Conservation (phyloP, 1,140 invertebrate genomes). For the Hydropsyche tenuis region DNA sequence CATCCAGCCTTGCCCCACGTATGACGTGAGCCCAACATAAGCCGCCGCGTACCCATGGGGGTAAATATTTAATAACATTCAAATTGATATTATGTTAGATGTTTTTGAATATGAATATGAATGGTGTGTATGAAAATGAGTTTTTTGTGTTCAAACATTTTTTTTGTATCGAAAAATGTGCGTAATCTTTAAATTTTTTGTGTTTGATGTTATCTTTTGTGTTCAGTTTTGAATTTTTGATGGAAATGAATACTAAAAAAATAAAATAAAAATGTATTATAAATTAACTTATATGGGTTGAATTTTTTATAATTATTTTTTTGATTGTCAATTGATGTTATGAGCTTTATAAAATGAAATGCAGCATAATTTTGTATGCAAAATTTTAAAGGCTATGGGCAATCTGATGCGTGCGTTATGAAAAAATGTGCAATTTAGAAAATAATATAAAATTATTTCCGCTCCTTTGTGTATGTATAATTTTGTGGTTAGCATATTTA, state of each 20-base stretch:
- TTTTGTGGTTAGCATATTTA: neutral
- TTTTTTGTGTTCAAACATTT: neutral
- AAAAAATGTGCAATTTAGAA: constrained; percentile 17
- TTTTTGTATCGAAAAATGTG: too few species aligned
- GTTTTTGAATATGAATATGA: too few species aligned
- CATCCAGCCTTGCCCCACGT: neutral
- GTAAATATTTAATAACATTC: constrained; percentile 26
- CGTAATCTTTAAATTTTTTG: too few species aligned
- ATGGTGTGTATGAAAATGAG: neutral
- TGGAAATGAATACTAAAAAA: too few species aligned
- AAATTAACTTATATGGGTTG: too few species aligned
- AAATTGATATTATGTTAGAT: neutral
- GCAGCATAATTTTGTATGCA: too few species aligned
- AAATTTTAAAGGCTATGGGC: neutral
- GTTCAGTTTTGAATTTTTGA: too few species aligned
- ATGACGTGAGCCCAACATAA: constrained; percentile 11
- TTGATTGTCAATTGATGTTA: too few species aligned
- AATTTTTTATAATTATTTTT: too few species aligned
- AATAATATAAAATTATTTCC: constrained; percentile 25
- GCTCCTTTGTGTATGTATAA: constrained; percentile 9
- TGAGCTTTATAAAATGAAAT: too few species aligned
- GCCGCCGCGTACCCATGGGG: constrained; percentile 4
- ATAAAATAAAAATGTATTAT: too few species aligned
- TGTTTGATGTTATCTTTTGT: too few species aligned
- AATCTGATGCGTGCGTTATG: neutral